A percentile compares a stretch with the other conserved stretches of the same genome.
These are phyloP conservation scores for Gymnarchus niloticus DNA, from an alignment of 2,113 vertebrate genomes.

Conservation along the genomic window DNA sequence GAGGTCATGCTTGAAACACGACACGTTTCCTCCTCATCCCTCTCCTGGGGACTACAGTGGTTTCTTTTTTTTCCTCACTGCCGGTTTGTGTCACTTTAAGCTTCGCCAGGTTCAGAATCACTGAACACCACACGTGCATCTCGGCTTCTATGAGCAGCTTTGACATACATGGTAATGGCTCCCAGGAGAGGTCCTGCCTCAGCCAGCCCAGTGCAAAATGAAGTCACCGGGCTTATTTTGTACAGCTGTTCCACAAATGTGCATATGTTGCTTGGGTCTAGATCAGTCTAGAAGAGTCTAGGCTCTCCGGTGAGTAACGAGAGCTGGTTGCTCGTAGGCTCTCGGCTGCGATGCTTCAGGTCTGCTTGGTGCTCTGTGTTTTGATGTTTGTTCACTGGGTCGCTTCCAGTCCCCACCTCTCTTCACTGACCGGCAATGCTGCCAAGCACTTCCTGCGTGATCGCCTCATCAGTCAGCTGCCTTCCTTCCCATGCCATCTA, in stretches of 20 bases:
- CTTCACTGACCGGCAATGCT: background rate
- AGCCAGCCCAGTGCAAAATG: background rate
- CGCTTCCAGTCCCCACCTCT: too few relatives aligned
- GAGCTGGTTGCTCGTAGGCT: background rate
- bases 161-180: conserved; percentile 51
- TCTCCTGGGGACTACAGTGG: conserved; percentile 31
- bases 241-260: background rate
- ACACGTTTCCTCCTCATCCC: conserved; percentile 37
- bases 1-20: conserved; percentile 25
- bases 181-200: conserved; percentile 51
- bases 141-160: conserved; percentile 40
- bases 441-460: conserved; percentile 37
- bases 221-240: background rate
- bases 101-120: conserved; percentile 28
- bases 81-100: conserved; percentile 51
- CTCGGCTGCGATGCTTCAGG: too few relatives aligned
- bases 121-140: background rate
- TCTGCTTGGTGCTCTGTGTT: too few relatives aligned
- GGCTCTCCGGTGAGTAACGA: background rate
- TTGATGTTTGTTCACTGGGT: too few relatives aligned
- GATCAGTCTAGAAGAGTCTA: background rate
- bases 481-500: conserved; percentile 55
- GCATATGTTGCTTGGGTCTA: background rate
- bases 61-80: conserved; percentile 43
- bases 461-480: conserved; percentile 61